A percentile compares a stretch with the other conserved stretches of the same genome.
Conservation (phyloP, 2,888 invertebrate species). For the Paralinhomoeus sp. region DNA sequence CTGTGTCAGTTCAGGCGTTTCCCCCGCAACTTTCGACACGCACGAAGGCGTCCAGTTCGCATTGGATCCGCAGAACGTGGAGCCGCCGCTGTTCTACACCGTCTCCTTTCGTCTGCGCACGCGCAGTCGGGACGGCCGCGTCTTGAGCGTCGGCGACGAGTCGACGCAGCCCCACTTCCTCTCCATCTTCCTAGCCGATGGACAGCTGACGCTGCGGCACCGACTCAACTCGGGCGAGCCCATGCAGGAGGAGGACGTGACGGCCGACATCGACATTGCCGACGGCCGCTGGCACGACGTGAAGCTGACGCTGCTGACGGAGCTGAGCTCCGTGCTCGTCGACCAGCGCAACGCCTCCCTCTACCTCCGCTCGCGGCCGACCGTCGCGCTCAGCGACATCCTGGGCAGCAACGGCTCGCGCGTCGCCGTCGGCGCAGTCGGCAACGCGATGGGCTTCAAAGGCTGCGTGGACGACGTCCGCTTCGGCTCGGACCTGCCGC, state of each 20-base stretch:
- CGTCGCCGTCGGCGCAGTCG: not conserved
- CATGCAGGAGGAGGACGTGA: not conserved
- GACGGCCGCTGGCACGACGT: conserved; percentile 1
- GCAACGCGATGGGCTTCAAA: not conserved
- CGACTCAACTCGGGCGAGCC: not conserved
- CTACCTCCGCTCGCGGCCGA: not conserved
- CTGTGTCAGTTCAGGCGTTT: not conserved
- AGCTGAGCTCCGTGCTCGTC: not conserved
- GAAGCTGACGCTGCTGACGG: conserved; percentile 1
- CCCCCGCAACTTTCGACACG: not conserved
- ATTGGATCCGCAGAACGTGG: not conserved
- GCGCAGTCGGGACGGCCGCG: not conserved
- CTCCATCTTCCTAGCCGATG: not conserved
- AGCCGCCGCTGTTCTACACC: not conserved
- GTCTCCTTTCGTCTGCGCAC: conserved; percentile 1
- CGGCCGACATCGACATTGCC: not conserved
- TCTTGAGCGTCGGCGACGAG: not conserved
- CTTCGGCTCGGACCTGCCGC: not conserved
- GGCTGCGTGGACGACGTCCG: not conserved
- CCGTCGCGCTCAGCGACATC: not conserved
- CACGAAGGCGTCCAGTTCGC: not conserved
- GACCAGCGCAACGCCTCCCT: not conserved
- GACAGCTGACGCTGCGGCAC: not conserved
- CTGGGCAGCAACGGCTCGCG: not conserved
- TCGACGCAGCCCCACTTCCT: not conserved